A percentile compares a stretch with the other conserved stretches of the same genome.
Conservation (phyloP, 2,113 vertebrate genomes). For the Amblyornis subalaris region DNA sequence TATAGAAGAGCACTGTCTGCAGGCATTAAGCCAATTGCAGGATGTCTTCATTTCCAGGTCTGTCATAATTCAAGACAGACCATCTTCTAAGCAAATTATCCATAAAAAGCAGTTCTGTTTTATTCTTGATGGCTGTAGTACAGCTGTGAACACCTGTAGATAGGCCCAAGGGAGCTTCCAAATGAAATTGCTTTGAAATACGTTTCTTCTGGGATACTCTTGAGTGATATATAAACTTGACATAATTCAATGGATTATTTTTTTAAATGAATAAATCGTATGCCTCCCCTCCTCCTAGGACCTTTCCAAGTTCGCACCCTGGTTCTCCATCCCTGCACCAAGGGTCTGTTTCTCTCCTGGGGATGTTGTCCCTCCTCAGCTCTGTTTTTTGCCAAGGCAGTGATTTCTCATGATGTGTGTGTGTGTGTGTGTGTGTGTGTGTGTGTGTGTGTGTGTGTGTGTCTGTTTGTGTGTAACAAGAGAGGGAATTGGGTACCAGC, state of each 20-base stretch:
- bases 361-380: fast-evolving
- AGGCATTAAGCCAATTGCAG: not conserved
- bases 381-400: not conserved
- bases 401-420: not conserved
- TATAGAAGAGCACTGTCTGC: not conserved
- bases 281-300: fast-evolving
- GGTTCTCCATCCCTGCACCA: not conserved
- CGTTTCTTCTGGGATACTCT: not conserved
- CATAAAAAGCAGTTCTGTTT: not conserved
- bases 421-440: not conserved
- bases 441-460: not conserved
- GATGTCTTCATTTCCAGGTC: not conserved
- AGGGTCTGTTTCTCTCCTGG: not conserved
- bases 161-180: not conserved
- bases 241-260: not conserved
- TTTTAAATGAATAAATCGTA: not conserved
- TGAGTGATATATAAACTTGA: not conserved
- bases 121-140: not conserved
- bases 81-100: not conserved
- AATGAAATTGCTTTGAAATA: not conserved
- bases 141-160: not conserved
- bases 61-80: not conserved
- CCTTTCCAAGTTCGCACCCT: not conserved
- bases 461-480: not conserved
- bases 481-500: not conserved